Conservation (phyloP, 2,113 vertebrate species). For the Percina caprodes region DNA sequence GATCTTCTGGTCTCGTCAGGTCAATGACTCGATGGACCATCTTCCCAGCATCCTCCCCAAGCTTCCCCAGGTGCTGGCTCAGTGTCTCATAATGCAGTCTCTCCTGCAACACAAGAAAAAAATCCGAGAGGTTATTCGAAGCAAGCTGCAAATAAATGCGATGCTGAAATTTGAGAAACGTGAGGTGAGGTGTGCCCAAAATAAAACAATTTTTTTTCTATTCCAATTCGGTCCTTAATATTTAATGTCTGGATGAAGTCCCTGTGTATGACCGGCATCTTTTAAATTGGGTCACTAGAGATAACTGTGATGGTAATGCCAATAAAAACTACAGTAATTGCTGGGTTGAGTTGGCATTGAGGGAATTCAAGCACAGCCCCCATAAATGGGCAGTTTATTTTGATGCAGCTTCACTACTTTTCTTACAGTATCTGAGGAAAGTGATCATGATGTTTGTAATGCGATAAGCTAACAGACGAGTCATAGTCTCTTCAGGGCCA, state of each 20-base stretch:
- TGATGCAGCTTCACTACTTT: not conserved
- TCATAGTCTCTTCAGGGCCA: not conserved
- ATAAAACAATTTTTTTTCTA: not conserved
- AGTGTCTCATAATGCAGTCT: slow-evolving; percentile 93
- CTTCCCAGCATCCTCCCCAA: slow-evolving; percentile 90
- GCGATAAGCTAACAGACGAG: slow-evolving; percentile 27
- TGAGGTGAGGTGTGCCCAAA: not conserved
- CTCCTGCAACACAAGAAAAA: slow-evolving; percentile 82
- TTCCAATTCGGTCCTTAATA: not conserved
- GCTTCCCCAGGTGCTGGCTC: slow-evolving; percentile 92
- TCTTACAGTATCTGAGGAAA: not conserved
- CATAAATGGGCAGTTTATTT: not conserved
- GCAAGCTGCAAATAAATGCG: not conserved
- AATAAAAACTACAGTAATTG: slow-evolving; percentile 39
- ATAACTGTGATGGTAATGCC: slow-evolving; percentile 25
- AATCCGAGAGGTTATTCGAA: not conserved
- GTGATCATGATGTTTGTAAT: slow-evolving; percentile 9
- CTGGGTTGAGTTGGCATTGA: slow-evolving; percentile 21
- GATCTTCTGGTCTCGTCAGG: slow-evolving; percentile 94
- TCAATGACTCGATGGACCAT: slow-evolving; percentile 95
- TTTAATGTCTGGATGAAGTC: slow-evolving; percentile 12
- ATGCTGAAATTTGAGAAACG: not conserved
- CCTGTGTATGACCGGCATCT: not conserved
- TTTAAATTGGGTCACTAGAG: slow-evolving; percentile 19
- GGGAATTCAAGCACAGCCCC: slow-evolving; percentile 1